Percentiles rank a stretch among this genome's conserved stretches.
These are phyloP conservation scores for Spea bombifrons DNA, from an alignment of 2,113 vertebrate genomes.

Conservation along the genomic window DNA sequence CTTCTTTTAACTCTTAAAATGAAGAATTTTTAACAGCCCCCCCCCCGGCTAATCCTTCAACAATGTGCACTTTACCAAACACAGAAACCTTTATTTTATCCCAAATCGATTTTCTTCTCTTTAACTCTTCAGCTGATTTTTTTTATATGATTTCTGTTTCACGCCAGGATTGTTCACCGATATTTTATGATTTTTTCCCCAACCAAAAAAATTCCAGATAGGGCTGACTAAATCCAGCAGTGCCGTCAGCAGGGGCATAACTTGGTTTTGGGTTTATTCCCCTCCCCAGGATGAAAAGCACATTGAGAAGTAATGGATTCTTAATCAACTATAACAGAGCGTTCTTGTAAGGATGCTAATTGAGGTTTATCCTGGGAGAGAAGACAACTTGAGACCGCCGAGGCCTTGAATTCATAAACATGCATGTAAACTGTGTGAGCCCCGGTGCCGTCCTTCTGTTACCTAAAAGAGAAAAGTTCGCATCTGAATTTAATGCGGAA, in stretches of 20 bases:
- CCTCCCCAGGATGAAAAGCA: not conserved
- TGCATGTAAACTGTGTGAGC: constrained; percentile 65
- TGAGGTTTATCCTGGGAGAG: constrained; percentile 63
- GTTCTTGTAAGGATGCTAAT: constrained; percentile 64
- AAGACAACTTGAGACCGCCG: constrained; percentile 61
- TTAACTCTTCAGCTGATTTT: too few species aligned
- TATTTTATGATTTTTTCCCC: too few species aligned
- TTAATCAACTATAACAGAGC: constrained; percentile 64
- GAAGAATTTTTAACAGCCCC: too few species aligned
- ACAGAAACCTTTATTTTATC: too few species aligned
- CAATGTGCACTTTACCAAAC: too few species aligned
- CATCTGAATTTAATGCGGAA: constrained; percentile 61
- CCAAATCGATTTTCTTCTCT: too few species aligned
- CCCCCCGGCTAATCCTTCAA: too few species aligned
- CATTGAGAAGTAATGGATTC: constrained; percentile 25
- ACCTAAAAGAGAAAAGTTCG: constrained; percentile 53
- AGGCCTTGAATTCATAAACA: constrained; percentile 65
- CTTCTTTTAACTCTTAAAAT: too few species aligned
- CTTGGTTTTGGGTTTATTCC: not conserved
- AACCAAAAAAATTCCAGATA: too few species aligned
- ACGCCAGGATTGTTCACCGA: too few species aligned
- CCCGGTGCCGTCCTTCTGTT: constrained; percentile 53
- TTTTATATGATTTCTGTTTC: too few species aligned
- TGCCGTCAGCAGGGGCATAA: not conserved
- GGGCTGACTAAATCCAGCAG: too few species aligned